Percentiles rank a stretch among this genome's conserved stretches.
Conservation (phyloP, 1,140 invertebrate genomes). For the Trichomalopsis sarcophagae region DNA sequence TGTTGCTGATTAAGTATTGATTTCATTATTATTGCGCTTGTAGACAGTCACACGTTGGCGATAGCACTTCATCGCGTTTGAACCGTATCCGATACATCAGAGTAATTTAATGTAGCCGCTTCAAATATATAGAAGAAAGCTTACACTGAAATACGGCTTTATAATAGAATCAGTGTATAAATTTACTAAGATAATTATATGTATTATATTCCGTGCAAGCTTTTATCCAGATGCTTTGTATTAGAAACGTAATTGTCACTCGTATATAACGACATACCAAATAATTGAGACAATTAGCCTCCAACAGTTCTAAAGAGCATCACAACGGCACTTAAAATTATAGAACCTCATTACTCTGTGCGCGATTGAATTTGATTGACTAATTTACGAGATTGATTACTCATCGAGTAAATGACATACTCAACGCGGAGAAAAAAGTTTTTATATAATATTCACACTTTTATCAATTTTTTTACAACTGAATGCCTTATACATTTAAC, state of each 20-base stretch:
- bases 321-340: no score
- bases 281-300: not conserved
- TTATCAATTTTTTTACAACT: no score
- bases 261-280: not conserved
- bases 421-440: no score
- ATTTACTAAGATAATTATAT: not conserved
- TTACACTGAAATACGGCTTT: not conserved
- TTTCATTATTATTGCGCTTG: constrained; percentile 16
- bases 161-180: not conserved
- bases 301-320: not conserved
- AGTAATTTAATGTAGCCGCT: not conserved
- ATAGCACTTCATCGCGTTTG: not conserved
- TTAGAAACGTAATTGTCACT: not conserved
- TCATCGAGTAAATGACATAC: no score
- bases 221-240: not conserved
- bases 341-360: no score
- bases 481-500: no score
- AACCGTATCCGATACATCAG: not conserved
- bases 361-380: no score
- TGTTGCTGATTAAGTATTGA: constrained; percentile 11
- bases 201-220: not conserved
- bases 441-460: no score
- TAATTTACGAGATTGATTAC: no score
- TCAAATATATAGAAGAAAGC: not conserved
- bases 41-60: constrained; percentile 18